These are phyloP conservation scores for Oenanthe melanoleuca DNA, from an alignment of 2,113 vertebrate genomes.

Conservation along the genomic window DNA sequence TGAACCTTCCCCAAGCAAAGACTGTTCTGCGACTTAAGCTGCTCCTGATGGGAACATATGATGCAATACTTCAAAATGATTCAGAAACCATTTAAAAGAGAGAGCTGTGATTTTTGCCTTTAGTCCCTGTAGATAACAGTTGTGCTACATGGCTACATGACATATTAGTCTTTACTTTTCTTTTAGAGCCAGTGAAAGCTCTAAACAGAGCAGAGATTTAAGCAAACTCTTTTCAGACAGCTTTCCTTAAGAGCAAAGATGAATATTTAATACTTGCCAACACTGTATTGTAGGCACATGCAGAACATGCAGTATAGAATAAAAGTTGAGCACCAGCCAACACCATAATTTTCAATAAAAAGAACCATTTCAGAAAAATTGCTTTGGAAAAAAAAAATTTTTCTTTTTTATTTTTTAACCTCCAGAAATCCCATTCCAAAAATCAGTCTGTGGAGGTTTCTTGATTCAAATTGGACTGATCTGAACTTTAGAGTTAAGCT, in stretches of 20 bases:
- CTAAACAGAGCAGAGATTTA: not conserved
- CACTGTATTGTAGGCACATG: not conserved
- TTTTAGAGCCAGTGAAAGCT: not conserved
- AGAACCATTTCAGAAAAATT: not conserved
- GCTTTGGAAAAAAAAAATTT: not conserved
- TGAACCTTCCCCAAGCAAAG: conserved; percentile 33
- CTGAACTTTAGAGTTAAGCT: not conserved
- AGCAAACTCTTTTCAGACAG: not conserved
- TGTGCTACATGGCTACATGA: not conserved
- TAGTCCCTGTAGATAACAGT: not conserved
- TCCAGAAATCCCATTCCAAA: not conserved
- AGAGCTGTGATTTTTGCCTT: not conserved
- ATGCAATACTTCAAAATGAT: not conserved
- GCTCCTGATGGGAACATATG: conserved; percentile 11
- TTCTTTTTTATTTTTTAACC: not conserved
- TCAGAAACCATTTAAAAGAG: conserved; percentile 12
- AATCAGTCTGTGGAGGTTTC: not conserved
- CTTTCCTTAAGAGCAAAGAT: not conserved
- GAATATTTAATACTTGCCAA: not conserved
- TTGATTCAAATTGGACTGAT: not conserved
- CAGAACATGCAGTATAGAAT: not conserved
- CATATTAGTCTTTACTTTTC: not conserved
- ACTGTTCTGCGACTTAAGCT: not conserved
- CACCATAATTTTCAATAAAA: not conserved
- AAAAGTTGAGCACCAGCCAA: not conserved